These are phyloP conservation scores for Synodontis membranacea DNA, from an alignment of 2,113 vertebrate species.

Conservation along the genomic window DNA sequence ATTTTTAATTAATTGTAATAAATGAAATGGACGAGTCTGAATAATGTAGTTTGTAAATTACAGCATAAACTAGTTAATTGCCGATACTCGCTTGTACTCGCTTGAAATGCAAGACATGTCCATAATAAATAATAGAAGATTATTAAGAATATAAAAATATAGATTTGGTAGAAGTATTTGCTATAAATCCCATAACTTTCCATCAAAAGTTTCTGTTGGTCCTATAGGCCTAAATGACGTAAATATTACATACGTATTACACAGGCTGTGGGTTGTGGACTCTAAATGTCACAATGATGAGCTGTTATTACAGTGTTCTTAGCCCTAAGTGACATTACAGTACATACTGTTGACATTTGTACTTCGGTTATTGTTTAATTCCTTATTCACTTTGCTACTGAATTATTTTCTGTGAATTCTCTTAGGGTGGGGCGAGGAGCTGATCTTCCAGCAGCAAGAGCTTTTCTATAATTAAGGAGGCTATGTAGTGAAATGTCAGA, in stretches of 20 bases:
- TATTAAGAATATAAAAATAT: background rate
- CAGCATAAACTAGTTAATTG: background rate
- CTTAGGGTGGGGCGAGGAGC: background rate
- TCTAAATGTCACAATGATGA: background rate
- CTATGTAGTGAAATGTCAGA: background rate
- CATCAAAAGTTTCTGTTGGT: too few species aligned
- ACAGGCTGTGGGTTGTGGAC: background rate
- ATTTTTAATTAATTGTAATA: background rate
- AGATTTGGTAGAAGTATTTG: too few species aligned
- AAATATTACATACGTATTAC: too few species aligned
- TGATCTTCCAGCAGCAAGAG: background rate
- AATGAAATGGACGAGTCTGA: background rate
- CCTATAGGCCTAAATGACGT: too few species aligned
- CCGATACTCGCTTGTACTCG: background rate
- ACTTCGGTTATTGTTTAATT: background rate
- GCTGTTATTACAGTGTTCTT: background rate
- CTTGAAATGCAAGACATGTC: background rate
- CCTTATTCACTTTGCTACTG: background rate
- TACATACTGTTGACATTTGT: background rate
- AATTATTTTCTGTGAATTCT: background rate
- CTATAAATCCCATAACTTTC: too few species aligned
- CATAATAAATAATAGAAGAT: background rate
- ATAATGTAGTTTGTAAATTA: background rate
- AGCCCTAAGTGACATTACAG: background rate
- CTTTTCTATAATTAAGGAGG: background rate